Evolutionary conservation across 2,113 vertebrate genomes (phyloP), one percentile per base, ranked within the genome.

Genomic region (Suricata suricatta): DNA sequence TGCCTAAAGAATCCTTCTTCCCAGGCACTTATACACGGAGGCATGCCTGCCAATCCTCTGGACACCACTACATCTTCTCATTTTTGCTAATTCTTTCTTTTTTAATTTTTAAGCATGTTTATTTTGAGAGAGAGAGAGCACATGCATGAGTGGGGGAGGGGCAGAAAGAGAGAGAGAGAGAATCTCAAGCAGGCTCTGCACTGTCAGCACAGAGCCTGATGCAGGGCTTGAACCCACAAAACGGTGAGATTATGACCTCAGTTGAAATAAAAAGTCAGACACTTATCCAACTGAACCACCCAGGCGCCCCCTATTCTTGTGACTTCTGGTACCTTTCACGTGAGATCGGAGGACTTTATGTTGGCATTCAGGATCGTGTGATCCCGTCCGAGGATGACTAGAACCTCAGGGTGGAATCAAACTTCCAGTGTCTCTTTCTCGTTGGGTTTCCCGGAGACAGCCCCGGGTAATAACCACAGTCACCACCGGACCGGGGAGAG

Each of bases 21-120:
- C 9, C 3, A 12, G 54, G 54, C 64, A 66, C 25, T 60, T 2
- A 11, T 1, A 14, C 57, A 38, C 13, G 7, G 31, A 81, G 77
- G 76, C 12, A 14, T 0, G 0, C 23, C 25, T 33, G 16, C 25
- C 47, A 2, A 35, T 16, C 33, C 27, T 35, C 44, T 6, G 33
- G 66, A 41, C 0, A 17, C 69, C 29, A 54, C 27, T 33, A 8
- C 0, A 14, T 25, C 41, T 87, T 6, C 16, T 17, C 41, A 77
- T 23, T 29, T 14, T 66, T 25, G 7, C 2, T 44, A 63, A 81
- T 92, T 95, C 76, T n/a, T 77, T 31, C 23, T 23, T 74, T 47
- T 77, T 77, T 77, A 29, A 7, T 77, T 77, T 77, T 77, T 77
- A 17, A 77, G 57, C 23, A 47, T 41, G 47, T 77, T 44, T 17